Base-by-base conservation (phyloP, 2,888 invertebrate genomes). In the Apotomis turbidana region DNA sequence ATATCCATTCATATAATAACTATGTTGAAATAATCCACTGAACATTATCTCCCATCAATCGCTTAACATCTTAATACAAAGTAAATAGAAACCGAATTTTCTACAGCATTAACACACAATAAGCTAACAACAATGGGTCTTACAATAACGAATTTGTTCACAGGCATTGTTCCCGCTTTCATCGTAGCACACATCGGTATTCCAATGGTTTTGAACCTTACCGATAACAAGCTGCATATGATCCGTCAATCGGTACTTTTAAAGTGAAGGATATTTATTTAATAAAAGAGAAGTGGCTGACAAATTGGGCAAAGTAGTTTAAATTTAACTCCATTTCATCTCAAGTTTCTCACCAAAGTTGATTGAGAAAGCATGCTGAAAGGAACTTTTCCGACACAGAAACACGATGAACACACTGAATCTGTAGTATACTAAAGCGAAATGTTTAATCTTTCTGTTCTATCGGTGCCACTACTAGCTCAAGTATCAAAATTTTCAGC, bases 21-120 rank as follows among this genome's bases (percentile, higher is more conserved):
- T 3, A 57, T 27, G 52, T 52, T 12, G 66, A 57, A 44, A 12
- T 64, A 41, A 6, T 6, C 5, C 41, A 41, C 41, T 6, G 41
- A 6, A 6, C 6, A 5, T 41, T 5, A 41, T 41, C 41, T 41
- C 41, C 41, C 55, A 57, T 15, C 27, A 46, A 57, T 54, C 44
- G 3, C 41, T 64, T 51, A 60, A 67, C 57, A 71, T 71, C 61
- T 67, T 46, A 63, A 72, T 62, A 57, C 62, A 57, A 68, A 62
- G 57, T 63, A 68, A 68, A 72, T 68, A 72, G 72, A 72, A 72
- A 68, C 72, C 72, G 67, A 72, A 68, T 62, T 68, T 58, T 63
- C 72, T 63, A 68, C 52, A 9, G 58, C 52, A 72, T 72, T 72
- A 72, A 57, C 72, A 72, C 72, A 72, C 68, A 72, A 72, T 72